Conservation (phyloP, 2,113 vertebrate genomes). For the Coracopsis vasa region DNA sequence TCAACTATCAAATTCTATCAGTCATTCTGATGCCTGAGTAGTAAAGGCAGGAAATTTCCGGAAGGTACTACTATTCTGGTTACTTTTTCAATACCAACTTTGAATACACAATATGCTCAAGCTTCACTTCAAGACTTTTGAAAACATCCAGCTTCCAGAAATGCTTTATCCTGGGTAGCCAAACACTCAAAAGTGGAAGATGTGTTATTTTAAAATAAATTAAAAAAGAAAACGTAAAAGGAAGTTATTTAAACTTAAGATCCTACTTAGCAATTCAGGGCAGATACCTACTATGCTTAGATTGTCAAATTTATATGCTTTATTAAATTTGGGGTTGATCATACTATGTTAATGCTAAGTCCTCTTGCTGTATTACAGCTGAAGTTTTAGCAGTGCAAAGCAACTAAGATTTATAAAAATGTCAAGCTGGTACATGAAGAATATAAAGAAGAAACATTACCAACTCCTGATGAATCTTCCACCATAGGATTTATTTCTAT, state of each 20-base stretch:
- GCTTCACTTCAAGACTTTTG: neutral
- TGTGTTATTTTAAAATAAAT: neutral
- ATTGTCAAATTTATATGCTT: neutral
- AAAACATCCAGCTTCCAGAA: neutral
- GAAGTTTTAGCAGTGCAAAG: neutral
- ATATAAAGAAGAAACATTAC: constrained; percentile 71
- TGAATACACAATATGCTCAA: neutral
- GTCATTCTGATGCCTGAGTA: neutral
- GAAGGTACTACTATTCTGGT: neutral
- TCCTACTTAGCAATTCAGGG: neutral
- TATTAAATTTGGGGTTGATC: neutral
- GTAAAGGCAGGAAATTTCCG: neutral
- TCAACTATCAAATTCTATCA: neutral
- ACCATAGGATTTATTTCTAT: constrained; percentile 99
- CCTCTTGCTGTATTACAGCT: neutral
- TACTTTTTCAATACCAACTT: neutral
- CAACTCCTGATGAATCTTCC: constrained; percentile 92
- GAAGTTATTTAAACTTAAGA: neutral
- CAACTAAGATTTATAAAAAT: neutral
- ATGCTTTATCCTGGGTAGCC: neutral
- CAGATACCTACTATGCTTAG: neutral
- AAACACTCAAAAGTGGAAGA: neutral
- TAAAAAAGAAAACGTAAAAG: neutral
- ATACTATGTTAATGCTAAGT: neutral
- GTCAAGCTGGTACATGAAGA: neutral